These are phyloP conservation scores for Formicarius rufipectus DNA, from an alignment of 2,113 vertebrate species.

Conservation along the genomic window DNA sequence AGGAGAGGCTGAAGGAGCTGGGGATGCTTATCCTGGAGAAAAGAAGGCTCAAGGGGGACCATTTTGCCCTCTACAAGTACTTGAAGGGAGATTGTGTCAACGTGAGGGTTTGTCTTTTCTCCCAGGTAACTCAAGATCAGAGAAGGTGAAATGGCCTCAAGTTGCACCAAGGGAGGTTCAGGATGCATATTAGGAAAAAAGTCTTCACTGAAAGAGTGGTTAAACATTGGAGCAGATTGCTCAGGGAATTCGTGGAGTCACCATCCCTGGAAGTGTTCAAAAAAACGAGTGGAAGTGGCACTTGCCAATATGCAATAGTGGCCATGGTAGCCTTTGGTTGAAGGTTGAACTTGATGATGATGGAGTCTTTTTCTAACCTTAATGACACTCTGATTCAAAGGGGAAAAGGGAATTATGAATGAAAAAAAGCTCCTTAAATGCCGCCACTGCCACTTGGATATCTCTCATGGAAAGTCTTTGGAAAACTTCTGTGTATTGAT, in stretches of 20 bases:
- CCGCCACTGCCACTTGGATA: too few species aligned
- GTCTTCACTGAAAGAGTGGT: neutral
- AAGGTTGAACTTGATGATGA: too few species aligned
- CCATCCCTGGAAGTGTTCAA: neutral
- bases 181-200: neutral
- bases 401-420: neutral
- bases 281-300: neutral
- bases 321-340: too few species aligned
- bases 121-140: neutral
- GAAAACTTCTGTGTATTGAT: too few species aligned
- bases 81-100: neutral
- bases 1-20: accelerated
- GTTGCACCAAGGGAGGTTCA: too few species aligned
- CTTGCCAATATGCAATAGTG: neutral
- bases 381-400: neutral
- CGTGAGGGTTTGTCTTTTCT: accelerated
- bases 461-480: neutral
- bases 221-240: neutral
- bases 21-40: neutral
- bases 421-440: too few species aligned
- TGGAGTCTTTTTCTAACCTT: too few species aligned
- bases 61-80: neutral
- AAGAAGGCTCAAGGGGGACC: neutral
- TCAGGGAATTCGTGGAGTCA: neutral
- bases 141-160: neutral